A percentile compares a stretch with the other conserved stretches of the same genome.
Conservation (phyloP, 2,888 invertebrate species). For the Ectemnius cavifrons region DNA sequence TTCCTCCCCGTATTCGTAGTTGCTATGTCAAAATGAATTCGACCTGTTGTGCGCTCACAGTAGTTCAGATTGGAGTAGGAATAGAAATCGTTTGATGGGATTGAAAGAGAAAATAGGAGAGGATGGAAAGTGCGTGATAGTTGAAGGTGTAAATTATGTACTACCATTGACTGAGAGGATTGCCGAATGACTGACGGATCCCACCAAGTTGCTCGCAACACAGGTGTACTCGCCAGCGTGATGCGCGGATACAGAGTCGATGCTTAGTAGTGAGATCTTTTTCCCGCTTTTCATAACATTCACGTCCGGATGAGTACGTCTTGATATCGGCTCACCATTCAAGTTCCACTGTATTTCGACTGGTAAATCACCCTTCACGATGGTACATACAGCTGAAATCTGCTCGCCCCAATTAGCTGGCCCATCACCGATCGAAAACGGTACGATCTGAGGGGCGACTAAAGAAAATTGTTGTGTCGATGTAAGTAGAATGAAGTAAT, state of each 20-base stretch:
- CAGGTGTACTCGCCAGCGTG: constrained; percentile 83
- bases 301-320: constrained; percentile 77
- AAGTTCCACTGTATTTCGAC: constrained; percentile 83
- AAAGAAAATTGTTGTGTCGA: constrained; percentile 64
- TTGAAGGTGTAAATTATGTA: constrained; percentile 31
- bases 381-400: constrained; percentile 81
- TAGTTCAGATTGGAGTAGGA: constrained; percentile 39
- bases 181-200: constrained; percentile 80
- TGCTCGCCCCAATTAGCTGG: constrained; percentile 82
- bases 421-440: constrained; percentile 82
- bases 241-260: constrained; percentile 80
- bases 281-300: constrained; percentile 82
- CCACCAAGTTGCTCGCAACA: constrained; percentile 81
- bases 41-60: background rate
- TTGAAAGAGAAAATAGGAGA: too few relatives aligned
- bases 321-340: constrained; percentile 75
- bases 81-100: too few relatives aligned
- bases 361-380: constrained; percentile 83
- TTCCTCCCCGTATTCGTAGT: constrained; percentile 70
- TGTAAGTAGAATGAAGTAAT: constrained; percentile 45
- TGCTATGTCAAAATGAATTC: constrained; percentile 55
- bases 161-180: constrained; percentile 80
- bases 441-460: constrained; percentile 76
- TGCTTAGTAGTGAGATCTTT: constrained; percentile 82
- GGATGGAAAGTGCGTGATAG: constrained; percentile 34